Conservation (phyloP, 1,140 invertebrate species). For the Heliconius hermathena region DNA sequence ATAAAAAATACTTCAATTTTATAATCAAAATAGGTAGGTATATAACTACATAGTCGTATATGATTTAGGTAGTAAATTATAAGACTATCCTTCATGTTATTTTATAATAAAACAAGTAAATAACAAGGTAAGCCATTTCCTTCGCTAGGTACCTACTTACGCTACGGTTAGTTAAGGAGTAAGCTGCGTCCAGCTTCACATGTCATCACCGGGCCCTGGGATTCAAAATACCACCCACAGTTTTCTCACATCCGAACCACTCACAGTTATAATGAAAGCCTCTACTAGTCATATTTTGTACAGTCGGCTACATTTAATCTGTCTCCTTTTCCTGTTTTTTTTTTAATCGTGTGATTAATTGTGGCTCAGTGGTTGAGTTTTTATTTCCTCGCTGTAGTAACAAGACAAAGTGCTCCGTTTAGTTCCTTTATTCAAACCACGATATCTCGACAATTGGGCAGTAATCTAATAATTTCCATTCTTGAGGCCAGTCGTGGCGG, state of each 20-base stretch:
- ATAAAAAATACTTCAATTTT: no score
- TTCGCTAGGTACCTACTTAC: background rate
- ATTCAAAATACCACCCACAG: slow-evolving; percentile 36
- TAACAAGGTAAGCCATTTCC: background rate
- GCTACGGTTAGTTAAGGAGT: slow-evolving; percentile 1
- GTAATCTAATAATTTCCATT: no score
- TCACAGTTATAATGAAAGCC: slow-evolving; percentile 35
- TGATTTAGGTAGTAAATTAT: background rate
- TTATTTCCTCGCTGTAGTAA: no score
- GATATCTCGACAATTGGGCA: no score
- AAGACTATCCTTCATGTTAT: background rate
- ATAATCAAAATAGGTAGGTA: no score
- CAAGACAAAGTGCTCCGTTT: no score
- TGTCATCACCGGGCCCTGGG: background rate
- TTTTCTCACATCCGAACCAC: slow-evolving; percentile 35
- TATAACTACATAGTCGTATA: no score
- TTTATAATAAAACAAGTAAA: background rate
- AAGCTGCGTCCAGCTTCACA: background rate
- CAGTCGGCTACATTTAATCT: slow-evolving; percentile 11
- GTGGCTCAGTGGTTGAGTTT: no score
- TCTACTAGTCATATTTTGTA: slow-evolving; percentile 27
- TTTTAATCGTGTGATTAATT: no score
- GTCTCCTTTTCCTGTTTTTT: no score
- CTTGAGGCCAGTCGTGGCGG: no score
- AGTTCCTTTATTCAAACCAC: no score